Evolutionary conservation across 2,113 vertebrate species (phyloP), one percentile per base, ranked within the genome.

Genomic region (Sinocyclocheilus anophthalmus): DNA sequence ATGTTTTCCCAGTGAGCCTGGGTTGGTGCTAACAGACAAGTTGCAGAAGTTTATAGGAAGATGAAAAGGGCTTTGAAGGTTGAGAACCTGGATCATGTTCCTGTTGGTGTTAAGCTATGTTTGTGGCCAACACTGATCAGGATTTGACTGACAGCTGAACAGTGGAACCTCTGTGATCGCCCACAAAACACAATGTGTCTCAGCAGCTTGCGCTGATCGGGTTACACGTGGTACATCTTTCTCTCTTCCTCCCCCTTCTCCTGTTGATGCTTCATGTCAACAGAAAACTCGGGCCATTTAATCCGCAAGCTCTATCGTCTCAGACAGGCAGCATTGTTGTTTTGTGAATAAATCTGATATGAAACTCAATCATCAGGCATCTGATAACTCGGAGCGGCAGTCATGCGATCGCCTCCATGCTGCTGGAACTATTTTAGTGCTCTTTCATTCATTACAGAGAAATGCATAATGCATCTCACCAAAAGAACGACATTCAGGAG

Each of bases 261-360:
- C 81, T 13, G 57, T 83, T 76, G 57, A 39, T 63, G 88, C 39
- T 85, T 42, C 69, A 83, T 72, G 33, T 84, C 85, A 81, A 61
- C 10, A 48, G 73, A 88, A 86, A 86, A 84, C 87, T 84, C 18
- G 2, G 24, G 78, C 85, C 79, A 90, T 85, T 88, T 85, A 88
- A 87, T 85, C 84, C 70, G 42, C 33, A 55, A 79, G 72, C 22
- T 50, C n/a, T 83, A 65, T 83, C 37, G n/a, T 37, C 85, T 79
- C 81, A 83, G 84, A 83, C 33, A 78, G 39, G 30, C 53, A 61
- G 77, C 45, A 37, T 53, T 75, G 39, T 83, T 37, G 78, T 70
- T 30, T 76, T 70, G 57, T 3, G 33, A 55, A 69, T 70, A 87
- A 85, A 89, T 83, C 78, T 73, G 85, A 85, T 55, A 81, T 70